Percentiles rank a stretch among this genome's conserved stretches.
Evolutionary conservation across 2,888 invertebrate species (phyloP).

Genomic region (Ophraella communa): DNA sequence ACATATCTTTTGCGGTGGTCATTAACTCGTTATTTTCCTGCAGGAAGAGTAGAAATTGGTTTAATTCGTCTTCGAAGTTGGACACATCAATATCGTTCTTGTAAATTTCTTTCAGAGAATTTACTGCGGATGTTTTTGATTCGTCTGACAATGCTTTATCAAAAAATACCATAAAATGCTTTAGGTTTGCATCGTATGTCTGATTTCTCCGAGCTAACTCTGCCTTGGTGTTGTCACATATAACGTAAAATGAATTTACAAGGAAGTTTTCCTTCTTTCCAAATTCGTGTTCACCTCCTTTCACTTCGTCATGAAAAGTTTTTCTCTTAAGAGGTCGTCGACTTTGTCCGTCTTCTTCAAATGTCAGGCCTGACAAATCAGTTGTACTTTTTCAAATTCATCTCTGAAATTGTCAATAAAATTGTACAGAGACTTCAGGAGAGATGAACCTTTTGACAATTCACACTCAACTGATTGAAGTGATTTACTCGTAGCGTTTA

Average conservation of each 20-base stretch:
- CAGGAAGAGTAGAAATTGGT: not conserved
- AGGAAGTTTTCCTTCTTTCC: not conserved
- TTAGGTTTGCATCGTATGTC: not conserved
- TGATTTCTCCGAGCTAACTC: not conserved
- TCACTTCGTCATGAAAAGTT: too few species aligned
- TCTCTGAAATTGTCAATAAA: constrained; percentile 1
- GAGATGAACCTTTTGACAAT: not conserved
- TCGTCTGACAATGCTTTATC: too few species aligned
- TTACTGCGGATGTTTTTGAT: too few species aligned
- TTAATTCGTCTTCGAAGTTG: not conserved
- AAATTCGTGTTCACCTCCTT: not conserved
- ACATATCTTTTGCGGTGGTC: too few species aligned
- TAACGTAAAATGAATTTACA: not conserved
- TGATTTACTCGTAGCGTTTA: constrained; percentile 2
- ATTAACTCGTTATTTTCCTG: too few species aligned
- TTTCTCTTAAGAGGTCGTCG: too few species aligned
- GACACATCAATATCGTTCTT: not conserved
- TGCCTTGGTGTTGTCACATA: constrained; percentile 4
- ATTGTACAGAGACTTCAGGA: not conserved
- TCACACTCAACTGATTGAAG: constrained; percentile 5
- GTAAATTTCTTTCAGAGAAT: not conserved
- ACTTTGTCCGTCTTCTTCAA: not conserved
- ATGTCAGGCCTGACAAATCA: not conserved
- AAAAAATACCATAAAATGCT: not conserved
- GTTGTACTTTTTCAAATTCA: not conserved